Conservation (phyloP, 2,113 vertebrate species). For the Jacana jacana region DNA sequence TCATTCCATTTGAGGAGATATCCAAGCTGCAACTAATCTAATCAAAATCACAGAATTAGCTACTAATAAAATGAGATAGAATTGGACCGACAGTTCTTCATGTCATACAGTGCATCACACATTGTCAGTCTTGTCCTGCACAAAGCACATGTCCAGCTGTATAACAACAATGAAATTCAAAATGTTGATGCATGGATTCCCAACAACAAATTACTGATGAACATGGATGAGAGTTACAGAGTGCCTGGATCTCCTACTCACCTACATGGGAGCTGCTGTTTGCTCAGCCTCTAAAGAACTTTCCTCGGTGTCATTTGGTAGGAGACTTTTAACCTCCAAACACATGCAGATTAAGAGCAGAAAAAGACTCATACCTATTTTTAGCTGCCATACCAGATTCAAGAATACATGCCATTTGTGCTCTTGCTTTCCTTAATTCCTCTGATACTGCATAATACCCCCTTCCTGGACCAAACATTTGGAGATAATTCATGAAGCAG, state of each 20-base stretch:
- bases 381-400: background rate
- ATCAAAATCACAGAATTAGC: background rate
- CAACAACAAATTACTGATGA: background rate
- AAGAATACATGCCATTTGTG: background rate
- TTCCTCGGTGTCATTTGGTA: background rate
- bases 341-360: background rate
- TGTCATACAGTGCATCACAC: background rate
- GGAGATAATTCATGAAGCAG: background rate
- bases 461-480: background rate
- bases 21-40: background rate
- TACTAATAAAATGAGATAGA: background rate
- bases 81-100: background rate
- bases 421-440: background rate
- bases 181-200: background rate
- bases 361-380: background rate
- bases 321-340: background rate
- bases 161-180: background rate
- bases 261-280: background rate
- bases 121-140: background rate
- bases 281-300: background rate
- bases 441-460: background rate
- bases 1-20: background rate
- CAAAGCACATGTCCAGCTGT: fast-evolving
- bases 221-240: background rate
- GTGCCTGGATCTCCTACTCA: background rate